These are phyloP conservation scores for Hapalemur alaotrensis DNA, from an alignment of 2,797 vertebrate species.

Conservation along the genomic window DNA sequence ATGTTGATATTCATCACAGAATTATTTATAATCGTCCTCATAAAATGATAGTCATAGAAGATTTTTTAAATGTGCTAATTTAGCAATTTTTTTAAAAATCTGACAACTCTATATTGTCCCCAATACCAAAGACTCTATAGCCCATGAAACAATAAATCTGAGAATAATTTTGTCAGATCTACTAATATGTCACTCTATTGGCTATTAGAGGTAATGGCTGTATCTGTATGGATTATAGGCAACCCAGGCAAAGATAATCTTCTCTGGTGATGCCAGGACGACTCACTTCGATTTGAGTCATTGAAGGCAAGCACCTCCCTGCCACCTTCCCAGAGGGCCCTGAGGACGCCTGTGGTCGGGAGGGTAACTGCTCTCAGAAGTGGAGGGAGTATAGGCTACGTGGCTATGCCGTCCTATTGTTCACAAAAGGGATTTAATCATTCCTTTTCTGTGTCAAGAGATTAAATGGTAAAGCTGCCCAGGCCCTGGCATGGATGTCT, in stretches of 20 bases:
- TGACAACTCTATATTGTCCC: background rate
- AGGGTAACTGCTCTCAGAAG: background rate
- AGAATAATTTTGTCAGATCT: background rate
- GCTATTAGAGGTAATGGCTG: background rate
- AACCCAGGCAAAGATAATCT: background rate
- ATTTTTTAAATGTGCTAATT: background rate
- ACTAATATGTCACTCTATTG: background rate
- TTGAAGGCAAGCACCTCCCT: background rate
- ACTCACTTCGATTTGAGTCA: background rate
- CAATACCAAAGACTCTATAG: background rate
- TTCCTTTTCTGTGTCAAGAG: background rate
- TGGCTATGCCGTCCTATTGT: background rate
- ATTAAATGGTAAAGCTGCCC: background rate
- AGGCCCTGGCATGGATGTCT: background rate
- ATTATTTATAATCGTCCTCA: background rate
- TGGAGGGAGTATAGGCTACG: background rate
- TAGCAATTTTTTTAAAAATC: background rate
- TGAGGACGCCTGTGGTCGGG: background rate
- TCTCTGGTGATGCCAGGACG: background rate
- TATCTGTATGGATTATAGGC: background rate
- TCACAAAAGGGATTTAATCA: background rate
- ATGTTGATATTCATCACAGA: background rate
- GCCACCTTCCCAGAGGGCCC: accelerated
- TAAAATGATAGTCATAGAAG: background rate
- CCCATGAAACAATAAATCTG: background rate